Percentiles rank a stretch among this genome's conserved stretches.
Conservation (phyloP, 1,140 invertebrate species). For the Diprion similis region DNA sequence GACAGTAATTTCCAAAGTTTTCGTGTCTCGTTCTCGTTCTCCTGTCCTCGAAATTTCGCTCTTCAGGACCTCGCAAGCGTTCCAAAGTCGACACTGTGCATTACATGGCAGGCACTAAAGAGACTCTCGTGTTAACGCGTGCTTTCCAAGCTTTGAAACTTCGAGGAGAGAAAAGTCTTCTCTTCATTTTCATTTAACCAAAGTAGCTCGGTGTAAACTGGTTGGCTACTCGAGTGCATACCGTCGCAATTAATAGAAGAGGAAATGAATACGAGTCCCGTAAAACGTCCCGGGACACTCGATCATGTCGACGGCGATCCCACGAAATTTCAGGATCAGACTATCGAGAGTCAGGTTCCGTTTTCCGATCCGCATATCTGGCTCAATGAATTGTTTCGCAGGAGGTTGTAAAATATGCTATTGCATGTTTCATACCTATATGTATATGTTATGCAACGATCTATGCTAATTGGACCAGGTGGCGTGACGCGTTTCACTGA, state of each 20-base stretch:
- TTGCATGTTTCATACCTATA: no score
- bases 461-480: not conserved
- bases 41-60: no score
- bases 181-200: slow-evolving; percentile 51
- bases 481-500: slow-evolving; percentile 4
- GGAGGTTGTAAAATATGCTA: no score
- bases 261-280: slow-evolving; percentile 55
- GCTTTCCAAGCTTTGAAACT: not conserved
- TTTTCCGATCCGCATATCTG: not conserved
- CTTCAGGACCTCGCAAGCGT: not conserved
- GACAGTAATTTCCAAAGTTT: no score
- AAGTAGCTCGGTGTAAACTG: slow-evolving; percentile 52
- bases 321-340: not conserved
- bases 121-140: not conserved
- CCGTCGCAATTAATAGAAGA: slow-evolving; percentile 55
- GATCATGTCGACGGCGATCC: no score
- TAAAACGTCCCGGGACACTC: slow-evolving; percentile 27
- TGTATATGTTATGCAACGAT: not conserved
- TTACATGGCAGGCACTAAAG: not conserved
- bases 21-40: no score
- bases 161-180: slow-evolving; percentile 36
- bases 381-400: no score
- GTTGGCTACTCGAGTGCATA: slow-evolving; percentile 25
- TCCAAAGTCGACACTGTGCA: not conserved
- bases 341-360: not conserved